Evolutionary conservation across 1,140 invertebrate genomes (phyloP).

Genomic region (Diachasma alloeum): DNA sequence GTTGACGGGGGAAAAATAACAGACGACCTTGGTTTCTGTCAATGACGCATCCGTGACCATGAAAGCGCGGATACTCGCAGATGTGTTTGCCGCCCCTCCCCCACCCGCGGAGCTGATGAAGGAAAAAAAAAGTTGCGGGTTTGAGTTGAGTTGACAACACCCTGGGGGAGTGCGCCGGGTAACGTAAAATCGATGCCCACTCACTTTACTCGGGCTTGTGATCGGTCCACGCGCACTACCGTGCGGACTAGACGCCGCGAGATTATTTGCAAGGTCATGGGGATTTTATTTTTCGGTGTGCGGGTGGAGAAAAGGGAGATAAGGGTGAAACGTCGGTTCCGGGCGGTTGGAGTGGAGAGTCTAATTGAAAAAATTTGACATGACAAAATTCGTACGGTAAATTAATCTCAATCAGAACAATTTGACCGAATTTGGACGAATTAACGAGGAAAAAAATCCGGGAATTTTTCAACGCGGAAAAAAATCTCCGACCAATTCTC

Average conservation of each 20-base stretch:
- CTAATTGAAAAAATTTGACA: too few relatives aligned
- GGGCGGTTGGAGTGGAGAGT: neutral
- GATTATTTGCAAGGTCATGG: neutral
- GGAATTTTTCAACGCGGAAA: too few relatives aligned
- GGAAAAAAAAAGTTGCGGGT: neutral
- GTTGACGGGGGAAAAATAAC: neutral
- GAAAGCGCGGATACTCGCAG: neutral
- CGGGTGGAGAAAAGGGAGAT: neutral
- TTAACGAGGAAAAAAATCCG: too few relatives aligned
- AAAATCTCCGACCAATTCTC: neutral
- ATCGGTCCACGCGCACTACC: neutral
- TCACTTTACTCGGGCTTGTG: neutral
- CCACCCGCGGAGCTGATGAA: neutral
- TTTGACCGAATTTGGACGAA: too few relatives aligned
- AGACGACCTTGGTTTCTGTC: neutral
- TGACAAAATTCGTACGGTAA: too few relatives aligned
- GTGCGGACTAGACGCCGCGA: neutral
- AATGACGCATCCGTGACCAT: constrained; percentile 18
- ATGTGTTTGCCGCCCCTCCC: neutral
- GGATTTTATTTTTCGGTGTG: neutral
- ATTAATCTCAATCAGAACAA: too few relatives aligned
- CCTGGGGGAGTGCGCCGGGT: neutral
- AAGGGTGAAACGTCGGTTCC: neutral
- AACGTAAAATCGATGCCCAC: neutral
- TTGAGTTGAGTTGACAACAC: neutral